Base-by-base conservation (phyloP, 2,797 vertebrate genomes). In the Lagocephalus sceleratus region DNA sequence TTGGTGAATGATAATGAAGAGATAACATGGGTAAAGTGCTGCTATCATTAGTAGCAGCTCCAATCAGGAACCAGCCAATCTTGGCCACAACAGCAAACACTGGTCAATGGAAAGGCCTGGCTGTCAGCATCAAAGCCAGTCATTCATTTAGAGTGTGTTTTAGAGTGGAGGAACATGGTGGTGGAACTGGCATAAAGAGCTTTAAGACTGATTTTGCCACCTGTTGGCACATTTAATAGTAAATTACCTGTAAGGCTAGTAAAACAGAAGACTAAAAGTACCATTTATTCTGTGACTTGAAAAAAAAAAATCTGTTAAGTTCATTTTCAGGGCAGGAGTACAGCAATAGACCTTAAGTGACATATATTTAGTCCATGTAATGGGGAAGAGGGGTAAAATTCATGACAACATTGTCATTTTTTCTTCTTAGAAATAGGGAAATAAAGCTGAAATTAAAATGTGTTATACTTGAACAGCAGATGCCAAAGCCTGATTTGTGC, bases 181-280 rank as follows among this genome's bases (percentile, higher is more conserved):
- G 80, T 64, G 75, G 54, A 57, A 78, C 54, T 75, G 73, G 72
- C 74, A 66, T 57, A n/a, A n/a, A n/a, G n/a, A n/a, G n/a, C 71
- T 77, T 68, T 74, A 63, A 71, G 76, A 78, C 62, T 82, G 69
- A 81, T 86, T 25, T 85, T 82, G 51, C 82, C 81, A 77, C 84
- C 84, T 78, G 81, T 83, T 73, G 81, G 59, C 51, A 54, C 68
- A 73, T 78, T 82, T 79, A 73, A 76, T 82, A 76, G 77, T 83
- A 83, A 84, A 85, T 88, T 82, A 80, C 68, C 66, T 66, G 66
- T 68, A 73, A 69, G 79, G 76, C 76, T 80, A 82, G 85, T 81
- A 81, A 68, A 73, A 82, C 76, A 73, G 51, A 76, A 65, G 54
- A 61, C 54, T 62, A 49, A 26, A 35, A 73, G 51, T 68, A 47